Evolutionary conservation across 2,888 invertebrate species (phyloP).

Genomic region (Ramazzottius varieornatus): DNA sequence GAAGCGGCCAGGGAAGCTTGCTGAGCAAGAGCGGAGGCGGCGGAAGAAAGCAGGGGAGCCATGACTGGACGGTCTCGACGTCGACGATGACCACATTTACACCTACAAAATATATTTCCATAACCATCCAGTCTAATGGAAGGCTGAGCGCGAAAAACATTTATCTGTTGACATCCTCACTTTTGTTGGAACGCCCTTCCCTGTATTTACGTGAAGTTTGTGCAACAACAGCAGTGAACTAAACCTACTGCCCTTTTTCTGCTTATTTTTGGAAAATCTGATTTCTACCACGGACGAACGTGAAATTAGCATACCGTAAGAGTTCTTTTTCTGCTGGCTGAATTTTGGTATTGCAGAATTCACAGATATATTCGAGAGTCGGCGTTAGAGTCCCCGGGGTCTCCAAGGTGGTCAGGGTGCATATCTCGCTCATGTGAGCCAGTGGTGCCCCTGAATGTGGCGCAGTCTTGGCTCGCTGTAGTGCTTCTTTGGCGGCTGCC

Average conservation of each 20-base stretch:
- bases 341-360: constrained; percentile 20
- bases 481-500: constrained; percentile 5
- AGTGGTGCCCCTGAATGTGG: constrained; percentile 15
- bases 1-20: background rate
- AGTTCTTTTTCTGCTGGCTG: constrained; percentile 18
- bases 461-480: constrained; percentile 9
- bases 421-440: constrained; percentile 20
- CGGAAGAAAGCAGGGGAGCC: background rate
- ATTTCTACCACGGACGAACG: no score
- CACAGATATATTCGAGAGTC: constrained; percentile 19
- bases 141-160: no score
- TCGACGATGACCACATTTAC: constrained; percentile 3
- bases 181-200: no score
- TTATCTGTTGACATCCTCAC: no score
- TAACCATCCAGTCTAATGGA: no score
- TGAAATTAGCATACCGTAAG: no score
- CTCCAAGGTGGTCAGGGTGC: constrained; percentile 14
- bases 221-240: no score
- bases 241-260: no score
- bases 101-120: no score
- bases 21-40: constrained; percentile 1
- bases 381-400: constrained; percentile 16
- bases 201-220: no score
- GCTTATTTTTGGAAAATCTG: no score
- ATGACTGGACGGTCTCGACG: background rate